Conservation (phyloP, 2,888 invertebrate species). For the Lasioglossum villosulum region DNA sequence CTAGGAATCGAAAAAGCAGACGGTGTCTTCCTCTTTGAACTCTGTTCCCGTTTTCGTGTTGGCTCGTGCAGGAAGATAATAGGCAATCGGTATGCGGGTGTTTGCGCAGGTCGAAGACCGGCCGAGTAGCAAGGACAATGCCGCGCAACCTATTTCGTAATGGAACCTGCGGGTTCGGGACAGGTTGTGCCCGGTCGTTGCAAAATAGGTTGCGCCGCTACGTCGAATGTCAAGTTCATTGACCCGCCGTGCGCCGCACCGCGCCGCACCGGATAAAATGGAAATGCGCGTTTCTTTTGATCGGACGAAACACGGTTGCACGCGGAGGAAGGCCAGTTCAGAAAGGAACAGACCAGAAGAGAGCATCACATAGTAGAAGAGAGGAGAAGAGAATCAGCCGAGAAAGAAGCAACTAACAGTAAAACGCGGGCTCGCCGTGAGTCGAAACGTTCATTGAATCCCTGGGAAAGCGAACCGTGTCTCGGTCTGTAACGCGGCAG, state of each 20-base stretch:
- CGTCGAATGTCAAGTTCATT: conserved; percentile 14
- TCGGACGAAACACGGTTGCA: not conserved
- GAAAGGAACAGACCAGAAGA: not conserved
- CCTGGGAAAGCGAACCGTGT: conserved; percentile 12
- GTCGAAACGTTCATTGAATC: conserved; percentile 5
- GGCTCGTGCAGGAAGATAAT: not conserved
- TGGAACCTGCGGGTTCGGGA: conserved; percentile 39
- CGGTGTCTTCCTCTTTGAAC: not conserved
- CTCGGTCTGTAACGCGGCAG: conserved; percentile 8
- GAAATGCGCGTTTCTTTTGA: conserved; percentile 15
- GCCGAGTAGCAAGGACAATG: conserved; percentile 24
- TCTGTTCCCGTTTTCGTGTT: no score
- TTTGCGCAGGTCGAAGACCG: not conserved
- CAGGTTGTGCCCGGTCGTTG: conserved; percentile 26
- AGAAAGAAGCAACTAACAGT: not conserved
- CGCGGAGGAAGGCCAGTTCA: not conserved
- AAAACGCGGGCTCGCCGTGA: conserved; percentile 1
- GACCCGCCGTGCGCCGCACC: not conserved
- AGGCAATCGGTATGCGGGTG: conserved; percentile 40
- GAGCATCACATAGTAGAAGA: not conserved
- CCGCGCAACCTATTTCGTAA: conserved; percentile 50
- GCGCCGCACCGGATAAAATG: conserved; percentile 19
- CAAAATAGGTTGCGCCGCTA: conserved; percentile 41
- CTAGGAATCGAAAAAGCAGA: not conserved
- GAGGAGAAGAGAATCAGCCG: not conserved